Base-by-base conservation (phyloP, 2,888 invertebrate species). In the Caenorhabditis sp. region DNA sequence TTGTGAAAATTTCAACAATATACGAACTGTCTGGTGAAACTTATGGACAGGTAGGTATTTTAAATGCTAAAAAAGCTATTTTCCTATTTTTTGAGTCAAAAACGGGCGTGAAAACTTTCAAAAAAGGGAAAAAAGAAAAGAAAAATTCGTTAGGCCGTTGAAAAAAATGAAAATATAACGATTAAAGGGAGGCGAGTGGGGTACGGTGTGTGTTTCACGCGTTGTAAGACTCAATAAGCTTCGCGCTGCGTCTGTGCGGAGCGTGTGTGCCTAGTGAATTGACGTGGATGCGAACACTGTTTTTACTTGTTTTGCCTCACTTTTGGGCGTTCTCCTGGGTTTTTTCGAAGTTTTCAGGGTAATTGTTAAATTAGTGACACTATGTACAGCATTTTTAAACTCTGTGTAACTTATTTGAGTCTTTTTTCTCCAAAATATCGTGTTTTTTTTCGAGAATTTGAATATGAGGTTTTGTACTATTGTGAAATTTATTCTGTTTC, bases 61-160 rank as follows among this genome's bases (percentile, higher is more conserved):
- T 43, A 14, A 8, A n/a, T n/a, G n/a, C n/a, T n/a, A n/a, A n/a
- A n/a, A n/a, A n/a, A n/a, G n/a, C n/a, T n/a, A n/a, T n/a, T n/a
- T 38, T 43, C 7, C 12, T 10, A 17, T 43, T 43, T 43, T n/a
- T n/a, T 43, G 3, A 17, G 43, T 17, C 17, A 17, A 43, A 43
- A 43, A 17, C 12, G 43, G 12, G 43, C 43, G 14, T 63, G 53
- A 63, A 23, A 38, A 10, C 25, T 7, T 7, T 3, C n/a, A n/a
- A 58, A 36, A 26, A 50, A 7, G 0, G 5, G 17, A 23, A 43
- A 56, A 52, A 49, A 38, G 26, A 38, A 31, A 25, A 54, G 62
- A 65, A 74, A 77, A 74, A 67, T 70, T 62, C 61, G 59, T 72
- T 68, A 68, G 72, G 67, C 72, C 67, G 62, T 50, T 20, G 50